Evolutionary conservation across 2,888 invertebrate species (phyloP).

Genomic region (Agrochola macilenta): DNA sequence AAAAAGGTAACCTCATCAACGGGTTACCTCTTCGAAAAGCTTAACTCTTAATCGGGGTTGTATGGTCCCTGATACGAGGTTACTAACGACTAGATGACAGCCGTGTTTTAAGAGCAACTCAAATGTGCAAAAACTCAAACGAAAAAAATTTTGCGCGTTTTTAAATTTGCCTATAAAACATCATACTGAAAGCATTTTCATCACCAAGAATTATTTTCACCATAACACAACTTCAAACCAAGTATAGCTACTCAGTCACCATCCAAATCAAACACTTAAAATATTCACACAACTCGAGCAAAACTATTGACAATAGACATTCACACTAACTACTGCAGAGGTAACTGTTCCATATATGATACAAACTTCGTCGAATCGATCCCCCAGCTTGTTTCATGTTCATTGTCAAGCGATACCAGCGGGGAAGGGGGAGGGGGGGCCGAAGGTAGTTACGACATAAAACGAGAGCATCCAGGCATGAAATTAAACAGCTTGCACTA

Average conservation of each 20-base stretch:
- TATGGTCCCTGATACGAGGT: too few species aligned
- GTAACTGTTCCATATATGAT: constrained; percentile 10
- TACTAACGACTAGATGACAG: not conserved
- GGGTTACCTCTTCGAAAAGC: too few species aligned
- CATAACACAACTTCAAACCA: not conserved
- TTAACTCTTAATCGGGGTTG: too few species aligned
- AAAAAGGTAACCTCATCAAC: too few species aligned
- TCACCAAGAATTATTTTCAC: not conserved
- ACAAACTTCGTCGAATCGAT: constrained; percentile 44
- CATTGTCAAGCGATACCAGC: constrained; percentile 54
- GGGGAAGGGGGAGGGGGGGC: not conserved
- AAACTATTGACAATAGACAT: constrained; percentile 23
- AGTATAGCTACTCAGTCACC: too few species aligned
- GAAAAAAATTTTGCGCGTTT: too few species aligned
- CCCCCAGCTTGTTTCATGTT: constrained; percentile 47
- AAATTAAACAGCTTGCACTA: constrained; percentile 87
- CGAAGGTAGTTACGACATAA: constrained; percentile 60
- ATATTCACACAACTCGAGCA: constrained; percentile 14
- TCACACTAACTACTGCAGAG: constrained; percentile 10
- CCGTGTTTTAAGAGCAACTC: not conserved
- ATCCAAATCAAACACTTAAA: constrained; percentile 10
- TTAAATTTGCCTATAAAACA: too few species aligned
- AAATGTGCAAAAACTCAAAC: too few species aligned
- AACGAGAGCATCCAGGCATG: constrained; percentile 79
- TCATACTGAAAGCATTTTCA: not conserved